Evolutionary conservation across 2,888 invertebrate genomes (phyloP).

Genomic region (Megamerina dolium): DNA sequence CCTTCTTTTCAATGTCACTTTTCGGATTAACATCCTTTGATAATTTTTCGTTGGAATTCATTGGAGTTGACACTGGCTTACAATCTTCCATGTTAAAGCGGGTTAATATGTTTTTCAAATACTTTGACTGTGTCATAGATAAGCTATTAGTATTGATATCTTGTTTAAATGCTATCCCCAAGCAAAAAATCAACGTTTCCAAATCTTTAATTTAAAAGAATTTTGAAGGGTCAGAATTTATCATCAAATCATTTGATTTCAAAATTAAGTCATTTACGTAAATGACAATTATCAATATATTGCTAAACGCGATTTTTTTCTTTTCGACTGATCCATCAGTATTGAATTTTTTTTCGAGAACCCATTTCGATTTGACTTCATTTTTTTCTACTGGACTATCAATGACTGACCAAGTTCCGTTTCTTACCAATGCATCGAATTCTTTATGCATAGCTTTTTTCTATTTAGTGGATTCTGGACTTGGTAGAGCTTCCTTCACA

Average conservation of each 20-base stretch:
- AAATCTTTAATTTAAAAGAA: slow-evolving; percentile 18
- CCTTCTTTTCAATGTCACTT: slow-evolving; percentile 1
- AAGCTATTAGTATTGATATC: slow-evolving; percentile 2
- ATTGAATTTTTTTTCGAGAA: slow-evolving; percentile 26
- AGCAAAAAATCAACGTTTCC: slow-evolving; percentile 13
- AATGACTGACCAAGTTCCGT: slow-evolving; percentile 25
- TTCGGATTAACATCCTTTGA: slow-evolving; percentile 4
- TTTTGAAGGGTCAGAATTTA: slow-evolving; percentile 8
- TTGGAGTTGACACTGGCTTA: slow-evolving; percentile 9
- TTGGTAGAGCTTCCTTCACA: too few species aligned
- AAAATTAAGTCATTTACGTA: slow-evolving; percentile 6
- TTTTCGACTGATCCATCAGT: slow-evolving; percentile 21
- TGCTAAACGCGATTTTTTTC: slow-evolving; percentile 1
- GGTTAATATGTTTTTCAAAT: slow-evolving; percentile 4
- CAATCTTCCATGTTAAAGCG: slow-evolving; percentile 8
- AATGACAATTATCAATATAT: background rate
- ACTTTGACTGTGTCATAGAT: slow-evolving; percentile 10
- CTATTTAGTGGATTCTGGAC: too few species aligned
- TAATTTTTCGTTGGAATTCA: slow-evolving; percentile 7
- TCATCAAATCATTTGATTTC: slow-evolving; percentile 7
- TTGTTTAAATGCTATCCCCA: slow-evolving; percentile 15
- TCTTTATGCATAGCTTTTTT: too few species aligned
- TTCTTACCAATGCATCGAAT: slow-evolving; percentile 15
- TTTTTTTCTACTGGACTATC: slow-evolving; percentile 21
- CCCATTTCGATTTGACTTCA: slow-evolving; percentile 28